Evolutionary conservation across 2,113 vertebrate species (phyloP), one percentile per base, ranked within the genome.

Genomic region (Epinephelus cyanopodus): DNA sequence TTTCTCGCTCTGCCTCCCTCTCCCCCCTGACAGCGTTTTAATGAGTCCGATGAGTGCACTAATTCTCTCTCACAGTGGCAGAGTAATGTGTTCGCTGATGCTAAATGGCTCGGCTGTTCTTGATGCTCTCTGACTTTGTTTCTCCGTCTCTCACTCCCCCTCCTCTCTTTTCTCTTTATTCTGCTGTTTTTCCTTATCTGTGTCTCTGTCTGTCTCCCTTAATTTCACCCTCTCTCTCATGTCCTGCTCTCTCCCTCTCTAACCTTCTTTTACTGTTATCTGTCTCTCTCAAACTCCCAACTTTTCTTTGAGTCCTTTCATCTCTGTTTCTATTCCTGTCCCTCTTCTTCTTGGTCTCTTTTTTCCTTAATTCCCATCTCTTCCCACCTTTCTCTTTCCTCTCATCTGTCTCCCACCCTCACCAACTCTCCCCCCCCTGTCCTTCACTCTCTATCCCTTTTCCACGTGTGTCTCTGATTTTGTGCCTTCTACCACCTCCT

Each of bases 61-160:
- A 93, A 93, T 92, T 94, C 90, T 93, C 89, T 87, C 89, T 75
- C 89, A 85, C 91, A 85, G 82, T 89, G 87, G 88, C 92, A 83
- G 83, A 42, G 79, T 89, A 93, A 91, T 85, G 88, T 85, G 83
- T 79, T 85, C 80, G 57, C 85, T 88, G 88, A 72, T 88, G 84
- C 85, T 87, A 89, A 93, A 90, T 90, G 85, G 81, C 82, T 89
- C 68, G 14, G 45, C 83, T 73, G 74, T 71, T 89, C 77, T 70
- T 76, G 85, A 83, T 83, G 88, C 72, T 89, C 71, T 84, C 87
- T 75, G 65, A 78, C 74, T 88, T 69, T 86, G 62, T 68, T 82
- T 76, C 86, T 68, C 39, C 13, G 8, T 37, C 21, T 52, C 60
- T 11, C 18, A n/a, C 11, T 37, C 56, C 21, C 33, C 39, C 65